These are phyloP conservation scores for Cyclura pinguis DNA, from an alignment of 2,797 vertebrate genomes.

Conservation along the genomic window DNA sequence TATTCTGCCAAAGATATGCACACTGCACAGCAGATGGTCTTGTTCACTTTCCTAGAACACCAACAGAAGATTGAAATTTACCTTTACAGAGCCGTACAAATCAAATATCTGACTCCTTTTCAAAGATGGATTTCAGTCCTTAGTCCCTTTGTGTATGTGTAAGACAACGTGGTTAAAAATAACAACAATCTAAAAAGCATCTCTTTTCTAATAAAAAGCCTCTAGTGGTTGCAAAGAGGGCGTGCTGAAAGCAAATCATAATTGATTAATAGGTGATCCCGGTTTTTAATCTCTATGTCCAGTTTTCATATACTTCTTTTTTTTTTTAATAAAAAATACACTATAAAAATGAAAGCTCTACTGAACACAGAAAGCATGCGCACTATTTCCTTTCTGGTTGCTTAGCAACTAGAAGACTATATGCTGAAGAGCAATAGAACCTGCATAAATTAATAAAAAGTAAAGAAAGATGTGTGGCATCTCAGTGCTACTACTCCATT, in stretches of 20 bases:
- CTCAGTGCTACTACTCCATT: constrained; percentile 44
- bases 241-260: constrained; percentile 50
- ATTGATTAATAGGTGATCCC: constrained; percentile 65
- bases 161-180: constrained; percentile 6
- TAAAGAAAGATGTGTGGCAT: constrained; percentile 71
- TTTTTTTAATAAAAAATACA: constrained; percentile 64
- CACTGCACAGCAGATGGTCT: constrained; percentile 40
- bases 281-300: constrained; percentile 67
- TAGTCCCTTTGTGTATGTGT: constrained; percentile 50
- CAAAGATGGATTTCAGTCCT: constrained; percentile 51
- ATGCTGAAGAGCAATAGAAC: constrained; percentile 76
- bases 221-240: constrained; percentile 42
- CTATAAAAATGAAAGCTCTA: constrained; percentile 69
- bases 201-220: constrained; percentile 45
- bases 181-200: background rate
- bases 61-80: constrained; percentile 51
- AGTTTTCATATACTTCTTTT: constrained; percentile 50
- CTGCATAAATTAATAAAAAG: constrained; percentile 81
- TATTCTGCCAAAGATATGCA: constrained; percentile 36
- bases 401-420: constrained; percentile 81
- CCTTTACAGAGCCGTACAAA: background rate
- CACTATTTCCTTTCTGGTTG: constrained; percentile 77
- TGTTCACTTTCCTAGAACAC: constrained; percentile 56
- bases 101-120: background rate
- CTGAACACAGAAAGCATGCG: constrained; percentile 75